Base-by-base conservation (phyloP, 2,797 vertebrate genomes). In the Syndactyla subalaris region DNA sequence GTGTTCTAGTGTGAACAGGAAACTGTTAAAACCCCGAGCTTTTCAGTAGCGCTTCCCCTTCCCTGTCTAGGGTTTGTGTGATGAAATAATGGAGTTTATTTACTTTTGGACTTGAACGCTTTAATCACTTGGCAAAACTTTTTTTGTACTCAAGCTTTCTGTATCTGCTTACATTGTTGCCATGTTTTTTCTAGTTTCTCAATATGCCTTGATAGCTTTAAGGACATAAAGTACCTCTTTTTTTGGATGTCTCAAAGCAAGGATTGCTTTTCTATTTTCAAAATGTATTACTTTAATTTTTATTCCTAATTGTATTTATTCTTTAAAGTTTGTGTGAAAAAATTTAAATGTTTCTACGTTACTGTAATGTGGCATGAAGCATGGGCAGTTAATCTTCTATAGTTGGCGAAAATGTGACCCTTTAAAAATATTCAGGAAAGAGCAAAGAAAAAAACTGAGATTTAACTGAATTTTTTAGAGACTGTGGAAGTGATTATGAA, bases 201-300 rank as follows among this genome's bases (percentile, higher is more conserved):
- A 43, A 32, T 0, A 1, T 74, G n/a, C 34, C 41, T 36, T 6
- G 36, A 62, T 59, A 0, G 1, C 77, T 86, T 82, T n/a, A 71
- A 74, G 32, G 14, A 17, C 71, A 27, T 34, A 46, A 87, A 89
- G 12, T 12, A 21, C 27, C 62, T 41, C 5, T 59, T 62, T 27
- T 29, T 75, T 78, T 2, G 1, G 2, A 46, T 86, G 14, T 87
- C 41, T 6, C 22, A 22, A 32, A 78, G 30, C 58, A 84, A 30
- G 58, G 7, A n/a, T 65, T 75, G 19, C 45, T 63, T 67, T 59
- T 77, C 8, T 2, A 3, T 78, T 93, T 89, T 82, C 39, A 59
- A 54, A 81, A 43, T 3, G 14, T 22, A 6, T 51, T 68, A 15
- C 14, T 63, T 78, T 76, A 43, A 29, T 73, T 86, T 20, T 49